phyloP scores from a whole-genome alignment of 2,113 vertebrate genomes.

The Climacteris rufus region DNA sequence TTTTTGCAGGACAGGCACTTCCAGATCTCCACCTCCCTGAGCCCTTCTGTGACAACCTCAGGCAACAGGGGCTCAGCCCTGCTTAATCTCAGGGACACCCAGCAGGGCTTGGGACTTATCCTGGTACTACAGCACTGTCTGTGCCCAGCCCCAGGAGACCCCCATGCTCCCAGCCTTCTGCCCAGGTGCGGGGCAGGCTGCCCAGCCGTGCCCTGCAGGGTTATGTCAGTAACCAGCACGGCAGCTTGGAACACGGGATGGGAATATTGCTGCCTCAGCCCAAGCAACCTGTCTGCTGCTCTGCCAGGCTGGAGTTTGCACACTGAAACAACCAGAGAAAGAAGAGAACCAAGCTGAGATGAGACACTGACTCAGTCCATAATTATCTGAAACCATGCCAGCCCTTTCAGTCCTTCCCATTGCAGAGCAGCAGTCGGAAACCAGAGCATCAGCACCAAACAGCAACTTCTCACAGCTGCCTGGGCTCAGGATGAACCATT shows the following conservation, averaged over 20 bases:
- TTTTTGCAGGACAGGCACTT: background rate
- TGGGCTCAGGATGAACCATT: rapidly evolving
- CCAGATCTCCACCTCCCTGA: background rate
- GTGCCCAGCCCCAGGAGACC: background rate
- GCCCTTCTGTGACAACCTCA: background rate
- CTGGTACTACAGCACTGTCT: background rate
- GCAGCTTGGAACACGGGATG: background rate
- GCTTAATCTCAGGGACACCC: background rate
- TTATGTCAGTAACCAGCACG: background rate
- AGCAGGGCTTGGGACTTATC: background rate
- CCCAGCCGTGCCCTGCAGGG: background rate
- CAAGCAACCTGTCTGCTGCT: background rate
- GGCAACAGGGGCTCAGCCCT: background rate
- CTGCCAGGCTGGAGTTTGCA: background rate
- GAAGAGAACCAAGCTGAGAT: background rate
- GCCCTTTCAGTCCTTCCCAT: background rate
- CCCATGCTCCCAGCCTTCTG: background rate
- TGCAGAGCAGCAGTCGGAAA: background rate
- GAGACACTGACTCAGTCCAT: background rate
- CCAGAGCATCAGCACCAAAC: background rate
- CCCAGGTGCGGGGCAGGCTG: background rate
- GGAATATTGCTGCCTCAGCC: background rate
- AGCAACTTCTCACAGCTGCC: background rate
- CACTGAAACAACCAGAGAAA: background rate
- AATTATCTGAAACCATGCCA: background rate